Evolutionary conservation across 1,140 invertebrate genomes (phyloP), one percentile per base, ranked within the genome.

Genomic region (Solen grandis): DNA sequence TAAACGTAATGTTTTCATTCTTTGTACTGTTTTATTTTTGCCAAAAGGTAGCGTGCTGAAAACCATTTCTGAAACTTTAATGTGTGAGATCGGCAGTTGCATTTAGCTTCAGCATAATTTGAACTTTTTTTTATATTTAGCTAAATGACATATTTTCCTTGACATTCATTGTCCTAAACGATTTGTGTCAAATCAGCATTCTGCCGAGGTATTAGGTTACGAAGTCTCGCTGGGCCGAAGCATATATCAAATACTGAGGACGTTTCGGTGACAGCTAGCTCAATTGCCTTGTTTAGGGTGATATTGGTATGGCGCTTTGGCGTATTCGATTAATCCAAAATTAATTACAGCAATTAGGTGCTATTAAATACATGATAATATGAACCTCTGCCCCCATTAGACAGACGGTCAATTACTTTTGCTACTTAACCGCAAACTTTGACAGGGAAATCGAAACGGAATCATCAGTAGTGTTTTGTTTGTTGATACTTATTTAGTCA

Each of bases 21-120:
- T n/a, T n/a, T n/a, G n/a, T n/a, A n/a, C n/a, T n/a, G n/a, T n/a
- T n/a, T n/a, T n/a, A n/a, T n/a, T n/a, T n/a, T n/a, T n/a, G n/a
- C n/a, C n/a, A n/a, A n/a, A n/a, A n/a, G n/a, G n/a, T n/a, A n/a
- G n/a, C n/a, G n/a, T n/a, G n/a, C n/a, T n/a, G n/a, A n/a, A n/a
- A n/a, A n/a, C n/a, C n/a, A n/a, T n/a, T n/a, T n/a, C n/a, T n/a
- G n/a, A n/a, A n/a, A n/a, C n/a, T n/a, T n/a, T n/a, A n/a, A n/a
- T n/a, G n/a, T n/a, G n/a, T n/a, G n/a, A n/a, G n/a, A n/a, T n/a
- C n/a, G n/a, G n/a, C n/a, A n/a, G n/a, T n/a, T n/a, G 31, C 33
- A 27, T 77, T 68, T 77, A 55, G 33, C 8, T 27, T 38, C 59
- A 68, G 74, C 66, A 68, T 33, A 68, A 77, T 46, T 46, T 46